Base-by-base conservation (phyloP, 2,888 invertebrate species). In the Thera britannica region DNA sequence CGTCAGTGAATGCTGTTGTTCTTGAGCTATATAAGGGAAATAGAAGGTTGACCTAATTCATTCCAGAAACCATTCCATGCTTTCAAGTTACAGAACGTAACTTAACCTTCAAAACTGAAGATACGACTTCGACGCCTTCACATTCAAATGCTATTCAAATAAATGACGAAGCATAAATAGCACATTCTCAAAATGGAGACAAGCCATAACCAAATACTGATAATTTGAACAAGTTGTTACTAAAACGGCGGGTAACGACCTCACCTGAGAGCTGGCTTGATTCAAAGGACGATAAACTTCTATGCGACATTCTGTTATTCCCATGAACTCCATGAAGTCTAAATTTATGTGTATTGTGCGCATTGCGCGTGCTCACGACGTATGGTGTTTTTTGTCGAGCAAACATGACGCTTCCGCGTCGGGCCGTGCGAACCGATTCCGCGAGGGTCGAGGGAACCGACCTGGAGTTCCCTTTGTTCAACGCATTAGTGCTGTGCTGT, bases 381-480 rank as follows among this genome's bases (percentile, higher is more conserved):
- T 74, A 79, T 77, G 55, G 62, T 79, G 75, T 82, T 87, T 87
- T 90, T 90, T 89, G 84, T 82, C 80, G 83, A 81, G 84, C 86
- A 87, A 86, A 89, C 86, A 85, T 75, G 79, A 76, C 84, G 83
- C 85, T 90, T 90, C 90, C 90, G 90, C 85, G 83, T 76, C 76
- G 80, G 84, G 84, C 84, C 92, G 91, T 92, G 92, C 86, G 92
- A 92, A 91, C 86, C 72, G 77, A 54, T 49, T 23, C 49, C 49
- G 48, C 73, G 85, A 84, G 89, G 89, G 89, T 86, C 88, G 87
- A 86, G 86, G 83, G 86, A 89, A 86, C 81, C 79, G 85, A 87
- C 85, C 86, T 87, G 84, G 81, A 83, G 82, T 78, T 88, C 87
- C 87, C 88, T 90, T 91, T 90, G 90, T 90, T 90, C 86, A 79